Percentiles rank a stretch among this genome's conserved stretches.
Evolutionary conservation across 2,113 vertebrate species (phyloP).

Genomic region (Heliornis fulica): DNA sequence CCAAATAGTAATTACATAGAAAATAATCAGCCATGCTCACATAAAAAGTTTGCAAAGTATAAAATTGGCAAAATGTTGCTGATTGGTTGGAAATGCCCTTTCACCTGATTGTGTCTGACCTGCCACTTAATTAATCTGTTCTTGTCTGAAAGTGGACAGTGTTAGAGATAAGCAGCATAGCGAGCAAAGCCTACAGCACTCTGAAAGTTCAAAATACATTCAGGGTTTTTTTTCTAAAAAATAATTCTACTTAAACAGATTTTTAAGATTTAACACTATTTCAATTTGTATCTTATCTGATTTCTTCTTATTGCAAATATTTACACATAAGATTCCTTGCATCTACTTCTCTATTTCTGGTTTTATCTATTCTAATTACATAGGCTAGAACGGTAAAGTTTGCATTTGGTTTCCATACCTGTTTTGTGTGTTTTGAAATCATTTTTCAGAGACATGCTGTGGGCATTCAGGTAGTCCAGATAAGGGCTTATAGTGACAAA

Average conservation of each 20-base stretch:
- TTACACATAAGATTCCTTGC: neutral
- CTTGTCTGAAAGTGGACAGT: slow-evolving; percentile 68
- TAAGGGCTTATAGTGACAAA: slow-evolving; percentile 69
- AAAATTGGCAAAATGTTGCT: slow-evolving; percentile 49
- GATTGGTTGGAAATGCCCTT: slow-evolving; percentile 76
- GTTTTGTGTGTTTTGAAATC: neutral
- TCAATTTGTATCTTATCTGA: neutral
- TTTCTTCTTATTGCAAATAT: neutral
- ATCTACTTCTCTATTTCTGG: neutral
- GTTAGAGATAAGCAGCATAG: slow-evolving; percentile 64
- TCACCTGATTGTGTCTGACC: slow-evolving; percentile 76
- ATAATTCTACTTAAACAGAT: neutral
- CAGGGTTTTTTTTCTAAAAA: neutral
- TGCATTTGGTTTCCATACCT: slow-evolving; percentile 20
- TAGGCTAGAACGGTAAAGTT: neutral
- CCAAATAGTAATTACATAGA: neutral
- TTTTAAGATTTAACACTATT: neutral
- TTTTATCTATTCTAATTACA: neutral
- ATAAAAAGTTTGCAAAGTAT: slow-evolving; percentile 63
- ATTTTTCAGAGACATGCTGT: neutral
- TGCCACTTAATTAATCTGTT: slow-evolving; percentile 78
- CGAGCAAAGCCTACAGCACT: slow-evolving; percentile 57
- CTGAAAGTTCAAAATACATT: neutral
- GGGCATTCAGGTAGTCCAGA: slow-evolving; percentile 59
- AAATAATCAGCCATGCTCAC: neutral